Base-by-base conservation (phyloP, 2,797 vertebrate species). In the Spinus olivaceus region DNA sequence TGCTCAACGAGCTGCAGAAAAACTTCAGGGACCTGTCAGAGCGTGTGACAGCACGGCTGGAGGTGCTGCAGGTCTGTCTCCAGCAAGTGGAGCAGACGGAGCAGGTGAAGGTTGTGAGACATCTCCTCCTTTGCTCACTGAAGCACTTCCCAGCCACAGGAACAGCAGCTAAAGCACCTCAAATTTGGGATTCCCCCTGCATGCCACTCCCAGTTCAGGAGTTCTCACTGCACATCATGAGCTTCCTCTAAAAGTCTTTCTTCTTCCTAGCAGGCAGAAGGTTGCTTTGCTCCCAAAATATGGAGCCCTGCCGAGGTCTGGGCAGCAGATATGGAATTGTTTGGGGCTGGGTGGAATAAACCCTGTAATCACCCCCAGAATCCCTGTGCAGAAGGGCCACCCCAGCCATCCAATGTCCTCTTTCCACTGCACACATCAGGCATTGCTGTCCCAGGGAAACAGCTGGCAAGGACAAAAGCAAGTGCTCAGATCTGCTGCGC, bases 1-100 rank as follows among this genome's bases (percentile, higher is more conserved):
- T 98, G 95, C 98, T 99, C 30, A 98, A 98, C 64, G 98, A 98
- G 96, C 97, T 99, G 61, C 99, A 99, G 96, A 98, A 89, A 88
- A 96, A 98, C 80, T 99, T 99, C 97, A 97, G 98, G 92, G 96
- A 98, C 64, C 97, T 98, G 21, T 97, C 97, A 0, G 98, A 98
- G 49, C 98, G 79, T 3, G 97, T 97, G 47, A 89, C 97, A 28
- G 97, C 98, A 14, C 98, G 97, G 96, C 77, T 91, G 9, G 97
- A 98, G 47, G 97, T 98, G 42, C 98, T 99, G 76, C 98, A 98
- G 8, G 91, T 97, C 89, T 98, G 96, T 78, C 98, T 96, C 79
- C 98, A 96, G 86, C 97, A 93, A 96, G 81, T 10, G 81, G 96
- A 98, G 95, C 97, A 92, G 88, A 97, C 90, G 3, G 92, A 96